Evolutionary conservation across 64 coral and sea anemone genomes (phyloP).

Genomic region (Montipora foliosa): DNA sequence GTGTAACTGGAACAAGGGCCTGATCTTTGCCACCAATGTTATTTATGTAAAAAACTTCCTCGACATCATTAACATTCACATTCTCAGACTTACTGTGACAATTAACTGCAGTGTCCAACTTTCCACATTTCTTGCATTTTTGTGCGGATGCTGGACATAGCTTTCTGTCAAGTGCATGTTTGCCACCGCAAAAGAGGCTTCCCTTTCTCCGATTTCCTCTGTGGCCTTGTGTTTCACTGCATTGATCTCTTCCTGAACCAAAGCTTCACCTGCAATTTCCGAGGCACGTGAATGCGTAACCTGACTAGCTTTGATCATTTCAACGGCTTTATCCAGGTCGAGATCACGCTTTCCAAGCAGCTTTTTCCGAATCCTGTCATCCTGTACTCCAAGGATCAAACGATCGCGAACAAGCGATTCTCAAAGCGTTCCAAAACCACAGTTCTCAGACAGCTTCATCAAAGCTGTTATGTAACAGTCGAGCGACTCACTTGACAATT

Average conservation of each 20-base stretch:
- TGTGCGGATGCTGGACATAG: conserved; percentile 35
- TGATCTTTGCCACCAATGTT: conserved; percentile 56
- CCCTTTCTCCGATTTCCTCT: conserved; percentile 3
- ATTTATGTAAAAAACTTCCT: conserved; percentile 48
- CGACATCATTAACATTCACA: conserved; percentile 45
- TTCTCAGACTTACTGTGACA: conserved; percentile 49
- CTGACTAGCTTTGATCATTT: conserved; percentile 56
- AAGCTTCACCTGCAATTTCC: conserved; percentile 20
- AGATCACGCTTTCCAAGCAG: conserved; percentile 62
- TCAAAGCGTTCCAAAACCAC: conserved; percentile 57
- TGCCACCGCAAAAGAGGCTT: conserved; percentile 52
- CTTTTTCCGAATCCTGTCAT: conserved; percentile 68
- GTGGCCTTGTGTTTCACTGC: not conserved
- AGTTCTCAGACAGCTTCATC: conserved; percentile 51
- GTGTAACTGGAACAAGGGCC: conserved; percentile 23
- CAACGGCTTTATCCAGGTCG: conserved; percentile 39
- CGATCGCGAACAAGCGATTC: conserved; percentile 56
- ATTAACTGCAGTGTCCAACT: conserved; percentile 58
- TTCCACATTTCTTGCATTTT: conserved; percentile 56
- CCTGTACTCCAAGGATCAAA: conserved; percentile 50
- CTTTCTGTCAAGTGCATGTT: conserved; percentile 48
- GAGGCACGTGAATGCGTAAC: conserved; percentile 47
- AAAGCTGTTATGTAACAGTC: conserved; percentile 51
- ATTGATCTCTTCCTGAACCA: not conserved
- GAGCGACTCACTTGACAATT: conserved; percentile 13